Conservation (phyloP, 2,113 vertebrate species). For the Tylochromis polylepis region DNA sequence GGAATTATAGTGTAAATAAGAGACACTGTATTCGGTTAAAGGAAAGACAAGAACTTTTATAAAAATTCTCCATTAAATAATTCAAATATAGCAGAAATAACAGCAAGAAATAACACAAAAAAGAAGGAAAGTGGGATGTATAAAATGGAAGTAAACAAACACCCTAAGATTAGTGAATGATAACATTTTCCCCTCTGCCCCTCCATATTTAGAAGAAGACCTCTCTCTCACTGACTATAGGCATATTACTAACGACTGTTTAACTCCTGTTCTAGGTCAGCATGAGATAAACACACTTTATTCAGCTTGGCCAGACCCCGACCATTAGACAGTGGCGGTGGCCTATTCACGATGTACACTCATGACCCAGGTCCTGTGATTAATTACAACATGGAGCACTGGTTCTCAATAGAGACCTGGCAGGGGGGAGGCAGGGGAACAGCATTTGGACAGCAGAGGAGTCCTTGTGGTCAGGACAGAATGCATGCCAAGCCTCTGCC, state of each 20-base stretch:
- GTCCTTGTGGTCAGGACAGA: conserved; percentile 6
- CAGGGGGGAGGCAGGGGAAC: not conserved
- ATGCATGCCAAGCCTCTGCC: conserved; percentile 4
- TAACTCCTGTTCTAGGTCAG: conserved; percentile 76
- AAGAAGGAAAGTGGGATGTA: not conserved
- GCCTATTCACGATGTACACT: conserved; percentile 54
- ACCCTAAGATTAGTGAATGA: not conserved
- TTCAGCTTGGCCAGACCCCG: conserved; percentile 63
- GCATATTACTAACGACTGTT: conserved; percentile 70
- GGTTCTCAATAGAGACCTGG: conserved; percentile 52
- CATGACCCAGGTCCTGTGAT: conserved; percentile 61
- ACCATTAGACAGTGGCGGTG: conserved; percentile 59
- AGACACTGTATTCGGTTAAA: not conserved
- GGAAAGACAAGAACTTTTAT: not conserved
- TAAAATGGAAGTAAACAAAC: not conserved
- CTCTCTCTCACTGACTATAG: conserved; percentile 41
- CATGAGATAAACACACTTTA: conserved; percentile 75
- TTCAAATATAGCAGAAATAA: not conserved
- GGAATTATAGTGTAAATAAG: conserved; percentile 30
- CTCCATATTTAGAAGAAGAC: not conserved
- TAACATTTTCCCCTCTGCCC: not conserved
- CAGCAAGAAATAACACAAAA: not conserved
- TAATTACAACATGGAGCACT: conserved; percentile 67
- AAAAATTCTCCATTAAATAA: not conserved
- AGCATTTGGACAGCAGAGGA: not conserved